A percentile compares a stretch with the other conserved stretches of the same genome.
Conservation (phyloP, 2,888 invertebrate genomes). For the Mactromeris polynyma region DNA sequence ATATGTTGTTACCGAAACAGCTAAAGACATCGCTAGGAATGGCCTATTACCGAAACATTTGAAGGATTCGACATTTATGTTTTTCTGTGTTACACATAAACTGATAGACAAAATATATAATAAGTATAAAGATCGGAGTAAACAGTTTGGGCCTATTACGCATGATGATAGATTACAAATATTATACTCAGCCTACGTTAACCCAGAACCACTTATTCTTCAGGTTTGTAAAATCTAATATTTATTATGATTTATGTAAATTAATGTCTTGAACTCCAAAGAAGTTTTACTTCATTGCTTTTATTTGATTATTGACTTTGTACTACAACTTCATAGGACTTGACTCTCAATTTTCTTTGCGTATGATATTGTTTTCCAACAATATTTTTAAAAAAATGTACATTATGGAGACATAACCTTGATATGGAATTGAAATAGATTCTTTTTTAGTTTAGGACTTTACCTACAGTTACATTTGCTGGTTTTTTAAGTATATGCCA, state of each 20-base stretch:
- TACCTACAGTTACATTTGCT: too few species aligned
- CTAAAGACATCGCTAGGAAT: constrained; percentile 72
- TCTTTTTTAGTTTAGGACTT: too few species aligned
- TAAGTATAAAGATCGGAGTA: constrained; percentile 85
- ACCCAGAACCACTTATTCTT: constrained; percentile 92
- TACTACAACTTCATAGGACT: too few species aligned
- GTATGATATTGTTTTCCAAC: too few species aligned
- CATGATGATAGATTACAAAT: constrained; percentile 80
- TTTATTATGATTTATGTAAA: background rate
- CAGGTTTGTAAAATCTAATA: constrained; percentile 88
- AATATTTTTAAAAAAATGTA: too few species aligned
- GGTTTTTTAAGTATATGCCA: too few species aligned
- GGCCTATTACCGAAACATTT: constrained; percentile 77
- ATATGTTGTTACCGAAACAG: constrained; percentile 78
- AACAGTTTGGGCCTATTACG: constrained; percentile 63
- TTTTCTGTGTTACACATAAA: constrained; percentile 86
- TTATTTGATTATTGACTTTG: too few species aligned
- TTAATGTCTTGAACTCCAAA: too few species aligned
- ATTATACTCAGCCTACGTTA: constrained; percentile 90
- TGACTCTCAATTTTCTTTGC: too few species aligned
- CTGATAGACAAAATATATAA: constrained; percentile 84
- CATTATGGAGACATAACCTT: too few species aligned
- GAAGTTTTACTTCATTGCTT: too few species aligned
- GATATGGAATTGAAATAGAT: too few species aligned
- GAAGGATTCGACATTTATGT: constrained; percentile 80